Percentiles rank a stretch among this genome's conserved stretches.
phyloP scores from a whole-genome alignment of 2,888 invertebrate species.

The Drosophila melanosoma region DNA sequence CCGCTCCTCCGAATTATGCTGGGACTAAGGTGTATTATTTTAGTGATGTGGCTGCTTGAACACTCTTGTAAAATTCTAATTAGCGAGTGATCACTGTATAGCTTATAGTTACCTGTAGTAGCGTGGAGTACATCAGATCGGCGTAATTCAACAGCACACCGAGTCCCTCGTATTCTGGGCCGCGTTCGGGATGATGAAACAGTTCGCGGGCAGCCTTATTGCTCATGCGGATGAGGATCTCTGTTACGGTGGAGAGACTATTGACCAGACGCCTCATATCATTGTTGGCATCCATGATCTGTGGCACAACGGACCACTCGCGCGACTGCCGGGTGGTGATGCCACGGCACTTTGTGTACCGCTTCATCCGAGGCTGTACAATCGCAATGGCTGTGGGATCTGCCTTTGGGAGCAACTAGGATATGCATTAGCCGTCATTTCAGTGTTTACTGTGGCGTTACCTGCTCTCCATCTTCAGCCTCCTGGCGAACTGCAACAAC shows the following conservation, averaged over 20 bases:
- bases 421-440: neutral
- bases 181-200: conserved; percentile 45
- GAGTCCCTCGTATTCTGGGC: conserved; percentile 40
- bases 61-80: neutral
- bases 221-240: conserved; percentile 51
- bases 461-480: conserved; percentile 16
- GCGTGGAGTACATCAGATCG: conserved; percentile 51
- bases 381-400: conserved; percentile 35
- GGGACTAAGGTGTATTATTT: conserved; percentile 28
- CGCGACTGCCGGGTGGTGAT: neutral
- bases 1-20: neutral
- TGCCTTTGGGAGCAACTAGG: conserved; percentile 5
- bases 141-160: conserved; percentile 43
- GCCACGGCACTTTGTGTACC: neutral
- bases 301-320: conserved; percentile 39
- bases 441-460: neutral
- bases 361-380: conserved; percentile 38
- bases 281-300: conserved; percentile 23
- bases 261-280: conserved; percentile 41
- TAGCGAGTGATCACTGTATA: neutral
- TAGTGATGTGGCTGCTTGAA: neutral
- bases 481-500: neutral
- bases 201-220: conserved; percentile 44
- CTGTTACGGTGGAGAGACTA: conserved; percentile 45
- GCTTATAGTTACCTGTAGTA: conserved; percentile 33